Percentiles rank a stretch among this genome's conserved stretches.
These are phyloP conservation scores for Luehdorfia chinensis DNA, from an alignment of 1,140 invertebrate species.

Conservation along the genomic window DNA sequence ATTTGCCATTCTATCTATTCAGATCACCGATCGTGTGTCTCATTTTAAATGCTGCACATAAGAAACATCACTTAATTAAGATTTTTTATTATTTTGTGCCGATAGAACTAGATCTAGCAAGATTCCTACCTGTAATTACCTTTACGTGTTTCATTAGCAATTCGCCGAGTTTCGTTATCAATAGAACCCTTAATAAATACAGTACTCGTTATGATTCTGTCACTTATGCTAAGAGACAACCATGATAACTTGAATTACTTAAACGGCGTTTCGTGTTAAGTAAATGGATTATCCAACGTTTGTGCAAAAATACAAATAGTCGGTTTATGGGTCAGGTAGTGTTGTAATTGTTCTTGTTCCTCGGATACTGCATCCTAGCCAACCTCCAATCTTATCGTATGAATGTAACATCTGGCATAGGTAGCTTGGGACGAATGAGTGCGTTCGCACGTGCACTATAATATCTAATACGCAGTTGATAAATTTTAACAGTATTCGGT, in stretches of 20 bases:
- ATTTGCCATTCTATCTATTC: slow-evolving; percentile 20
- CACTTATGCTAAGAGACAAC: slow-evolving; percentile 5
- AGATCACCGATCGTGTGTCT: slow-evolving; percentile 17
- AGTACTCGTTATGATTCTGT: slow-evolving; percentile 15
- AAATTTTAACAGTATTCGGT: no score
- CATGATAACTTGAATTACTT: slow-evolving; percentile 3
- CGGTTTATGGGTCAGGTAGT: no score
- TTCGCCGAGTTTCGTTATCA: slow-evolving; percentile 12
- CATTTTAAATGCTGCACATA: slow-evolving; percentile 27
- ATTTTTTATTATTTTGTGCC: slow-evolving; percentile 22
- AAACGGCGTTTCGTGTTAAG: slow-evolving; percentile 4
- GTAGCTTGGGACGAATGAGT: no score
- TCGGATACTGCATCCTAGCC: no score
- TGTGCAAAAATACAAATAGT: no score
- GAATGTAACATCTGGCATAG: no score
- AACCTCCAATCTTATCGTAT: no score
- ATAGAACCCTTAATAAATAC: slow-evolving; percentile 6
- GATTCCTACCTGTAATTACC: slow-evolving; percentile 17
- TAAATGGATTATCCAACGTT: no score
- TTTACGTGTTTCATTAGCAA: slow-evolving; percentile 23
- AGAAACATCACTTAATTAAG: slow-evolving; percentile 44
- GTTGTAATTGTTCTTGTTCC: no score
- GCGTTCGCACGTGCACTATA: no score
- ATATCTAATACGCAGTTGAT: no score
- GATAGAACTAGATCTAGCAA: slow-evolving; percentile 23